phyloP scores from a whole-genome alignment of 2,797 vertebrate genomes.

The Pantherophis vulpinus region DNA sequence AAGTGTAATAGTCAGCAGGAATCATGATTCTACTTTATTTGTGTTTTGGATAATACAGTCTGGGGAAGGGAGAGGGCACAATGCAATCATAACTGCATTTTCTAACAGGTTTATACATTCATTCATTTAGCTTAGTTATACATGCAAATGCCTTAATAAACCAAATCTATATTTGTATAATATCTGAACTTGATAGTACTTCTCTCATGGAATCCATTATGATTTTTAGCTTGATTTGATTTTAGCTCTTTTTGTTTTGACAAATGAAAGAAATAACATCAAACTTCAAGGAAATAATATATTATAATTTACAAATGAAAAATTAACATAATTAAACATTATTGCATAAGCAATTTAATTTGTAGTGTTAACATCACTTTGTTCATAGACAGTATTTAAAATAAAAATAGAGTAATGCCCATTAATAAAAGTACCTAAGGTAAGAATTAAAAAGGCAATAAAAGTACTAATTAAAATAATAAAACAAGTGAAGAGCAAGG shows the following conservation, averaged over 20 bases:
- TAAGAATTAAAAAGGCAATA: constrained; percentile 18
- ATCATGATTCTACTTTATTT: background rate
- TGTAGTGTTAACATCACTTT: background rate
- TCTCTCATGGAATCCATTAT: background rate
- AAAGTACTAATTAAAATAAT: constrained; percentile 27
- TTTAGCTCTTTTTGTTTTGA: background rate
- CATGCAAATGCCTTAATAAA: background rate
- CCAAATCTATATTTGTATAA: background rate
- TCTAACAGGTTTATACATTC: background rate
- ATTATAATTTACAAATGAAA: background rate
- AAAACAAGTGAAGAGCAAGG: constrained; percentile 23
- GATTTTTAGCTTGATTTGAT: background rate
- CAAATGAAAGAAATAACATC: constrained; percentile 5
- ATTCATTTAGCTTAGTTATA: background rate
- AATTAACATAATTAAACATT: constrained; percentile 19
- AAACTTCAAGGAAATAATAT: constrained; percentile 9
- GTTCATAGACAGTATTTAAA: background rate
- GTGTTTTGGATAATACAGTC: background rate
- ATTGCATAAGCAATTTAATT: constrained; percentile 10
- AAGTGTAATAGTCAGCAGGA: background rate
- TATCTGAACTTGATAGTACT: background rate
- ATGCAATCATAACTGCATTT: background rate
- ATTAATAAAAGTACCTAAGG: constrained; percentile 13
- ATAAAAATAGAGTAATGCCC: constrained; percentile 22
- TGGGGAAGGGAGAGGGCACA: background rate